Conservation (phyloP, 2,113 vertebrate genomes). For the Menura novaehollandiae region DNA sequence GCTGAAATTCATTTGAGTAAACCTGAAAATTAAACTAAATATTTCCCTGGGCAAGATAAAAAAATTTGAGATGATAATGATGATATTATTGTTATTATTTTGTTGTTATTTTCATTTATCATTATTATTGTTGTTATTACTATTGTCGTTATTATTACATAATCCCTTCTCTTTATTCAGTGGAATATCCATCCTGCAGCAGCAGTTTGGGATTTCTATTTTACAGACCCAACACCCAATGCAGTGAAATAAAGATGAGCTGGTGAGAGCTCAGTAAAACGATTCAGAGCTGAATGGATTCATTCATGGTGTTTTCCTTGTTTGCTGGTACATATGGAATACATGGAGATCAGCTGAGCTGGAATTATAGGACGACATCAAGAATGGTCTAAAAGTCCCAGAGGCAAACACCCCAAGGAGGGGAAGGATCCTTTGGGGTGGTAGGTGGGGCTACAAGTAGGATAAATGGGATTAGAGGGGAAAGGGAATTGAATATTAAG, state of each 20-base stretch:
- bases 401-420: not conserved
- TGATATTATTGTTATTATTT: not conserved
- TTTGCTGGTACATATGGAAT: not conserved
- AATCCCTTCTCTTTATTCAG: not conserved
- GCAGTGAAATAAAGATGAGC: not conserved
- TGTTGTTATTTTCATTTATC: not conserved
- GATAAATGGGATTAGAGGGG: not conserved
- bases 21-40: not conserved
- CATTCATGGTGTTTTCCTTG: not conserved
- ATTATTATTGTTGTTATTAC: not conserved
- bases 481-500: not conserved
- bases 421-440: not conserved
- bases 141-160: not conserved
- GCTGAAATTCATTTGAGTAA: not conserved
- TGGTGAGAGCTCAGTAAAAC: not conserved
- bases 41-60: not conserved
- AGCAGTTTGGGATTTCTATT: not conserved
- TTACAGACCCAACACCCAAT: not conserved
- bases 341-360: not conserved
- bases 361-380: rapidly evolving
- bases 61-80: rapidly evolving
- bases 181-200: not conserved
- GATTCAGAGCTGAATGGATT: not conserved
- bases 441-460: not conserved
- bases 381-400: not conserved